Percentiles rank a stretch among this genome's conserved stretches.
Conservation (phyloP, 2,797 vertebrate genomes). For the Champsocephalus gunnari region DNA sequence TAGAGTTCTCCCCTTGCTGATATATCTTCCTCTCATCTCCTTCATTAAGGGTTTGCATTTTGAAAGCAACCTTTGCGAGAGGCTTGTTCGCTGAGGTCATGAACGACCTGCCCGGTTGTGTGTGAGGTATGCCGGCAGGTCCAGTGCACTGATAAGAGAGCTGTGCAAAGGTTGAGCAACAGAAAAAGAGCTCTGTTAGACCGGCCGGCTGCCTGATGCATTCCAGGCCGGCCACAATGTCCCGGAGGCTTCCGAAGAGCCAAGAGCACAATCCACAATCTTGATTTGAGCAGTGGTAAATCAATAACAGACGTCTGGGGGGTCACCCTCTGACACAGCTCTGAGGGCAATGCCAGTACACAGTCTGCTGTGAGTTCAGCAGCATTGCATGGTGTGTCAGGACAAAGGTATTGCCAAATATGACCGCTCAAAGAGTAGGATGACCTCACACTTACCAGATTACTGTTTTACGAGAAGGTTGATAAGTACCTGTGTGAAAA, state of each 20-base stretch:
- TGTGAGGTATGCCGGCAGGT: conserved; percentile 63
- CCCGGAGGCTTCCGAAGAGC: conserved; percentile 36
- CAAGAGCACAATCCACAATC: not conserved
- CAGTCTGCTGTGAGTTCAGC: conserved; percentile 20
- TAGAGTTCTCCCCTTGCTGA: conserved; percentile 14
- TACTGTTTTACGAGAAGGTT: conserved; percentile 45
- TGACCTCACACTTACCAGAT: conserved; percentile 11
- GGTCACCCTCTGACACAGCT: conserved; percentile 14
- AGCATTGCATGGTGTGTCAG: not conserved
- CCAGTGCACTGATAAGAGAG: conserved; percentile 56
- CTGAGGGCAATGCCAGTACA: conserved; percentile 4
- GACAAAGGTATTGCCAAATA: conserved; percentile 24
- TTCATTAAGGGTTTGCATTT: conserved; percentile 45
- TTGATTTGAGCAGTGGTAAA: conserved; percentile 20
- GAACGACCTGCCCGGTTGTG: conserved; percentile 49
- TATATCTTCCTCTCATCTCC: conserved; percentile 33
- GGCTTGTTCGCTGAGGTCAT: conserved; percentile 52
- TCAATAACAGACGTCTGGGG: conserved; percentile 32
- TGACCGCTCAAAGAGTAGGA: conserved; percentile 21
- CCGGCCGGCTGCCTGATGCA: conserved; percentile 25
- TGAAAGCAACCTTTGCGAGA: conserved; percentile 34
- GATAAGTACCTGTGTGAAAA: conserved; percentile 3
- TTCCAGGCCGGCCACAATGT: conserved; percentile 58
- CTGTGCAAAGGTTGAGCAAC: conserved; percentile 71
- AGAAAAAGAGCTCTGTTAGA: conserved; percentile 63